Conservation (phyloP, 2,113 vertebrate species). For the Ornithorhynchus anatinus region DNA sequence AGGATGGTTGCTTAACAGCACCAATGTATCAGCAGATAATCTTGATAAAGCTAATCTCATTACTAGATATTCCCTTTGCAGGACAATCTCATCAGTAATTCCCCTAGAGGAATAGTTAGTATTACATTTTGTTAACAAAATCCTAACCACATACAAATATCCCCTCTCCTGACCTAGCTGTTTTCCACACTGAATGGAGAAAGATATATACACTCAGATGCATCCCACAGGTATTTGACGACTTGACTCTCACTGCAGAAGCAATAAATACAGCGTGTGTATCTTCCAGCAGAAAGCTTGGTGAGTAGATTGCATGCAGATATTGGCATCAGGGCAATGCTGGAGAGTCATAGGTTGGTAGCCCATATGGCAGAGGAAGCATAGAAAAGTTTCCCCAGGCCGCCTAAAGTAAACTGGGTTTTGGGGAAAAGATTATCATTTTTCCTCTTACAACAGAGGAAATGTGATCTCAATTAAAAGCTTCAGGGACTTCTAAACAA, state of each 20-base stretch:
- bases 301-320: neutral
- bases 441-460: neutral
- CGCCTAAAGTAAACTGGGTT: neutral
- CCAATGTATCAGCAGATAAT: neutral
- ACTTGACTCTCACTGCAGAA: neutral
- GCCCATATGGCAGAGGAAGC: neutral
- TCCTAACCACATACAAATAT: constrained; percentile 4
- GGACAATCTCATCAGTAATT: constrained; percentile 40
- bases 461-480: neutral
- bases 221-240: neutral
- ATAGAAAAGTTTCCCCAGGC: neutral
- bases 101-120: constrained; percentile 27
- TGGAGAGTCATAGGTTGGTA: neutral
- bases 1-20: neutral
- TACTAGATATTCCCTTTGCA: constrained; percentile 17
- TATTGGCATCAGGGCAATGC: neutral
- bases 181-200: neutral
- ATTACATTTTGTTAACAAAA: constrained; percentile 25
- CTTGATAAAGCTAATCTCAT: constrained; percentile 24
- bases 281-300: neutral
- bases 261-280: neutral
- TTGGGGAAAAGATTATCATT: neutral
- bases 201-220: neutral
- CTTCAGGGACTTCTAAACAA: neutral
- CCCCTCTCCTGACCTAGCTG: neutral